Base-by-base conservation (phyloP, 2,113 vertebrate genomes). In the Chelonoidis abingdonii region DNA sequence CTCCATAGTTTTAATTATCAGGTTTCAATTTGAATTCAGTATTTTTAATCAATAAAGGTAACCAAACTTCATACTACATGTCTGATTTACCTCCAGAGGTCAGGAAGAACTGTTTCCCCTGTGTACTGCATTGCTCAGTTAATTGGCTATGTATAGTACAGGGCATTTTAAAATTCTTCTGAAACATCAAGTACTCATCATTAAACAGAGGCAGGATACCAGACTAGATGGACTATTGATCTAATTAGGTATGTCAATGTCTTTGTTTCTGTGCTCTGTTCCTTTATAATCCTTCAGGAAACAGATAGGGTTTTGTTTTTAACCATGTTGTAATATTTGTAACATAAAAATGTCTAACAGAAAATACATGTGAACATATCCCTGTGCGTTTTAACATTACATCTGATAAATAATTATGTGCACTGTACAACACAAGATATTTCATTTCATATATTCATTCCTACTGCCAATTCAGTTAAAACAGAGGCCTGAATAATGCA, bases 401-500 rank as follows among this genome's bases (percentile, higher is more conserved):
- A 91, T 24, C 87, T 91, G 83, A 89, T 83, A 88, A 91, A 94
- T 1, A 81, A 91, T 47, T 82, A 25, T 11, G 57, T 47, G 47
- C 72, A 90, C n/a, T 83, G 72, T 89, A 72, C 17, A 13, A 35
- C 38, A 81, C 29, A 81, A 47, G 31, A n/a, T 25, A 81, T 54
- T 81, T 81, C 21, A 21, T 54, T 22, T 54, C 21, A 54, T 54
- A 44, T 54, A 53, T 81, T 81, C 50, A 35, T 81, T n/a, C 53
- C 50, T 47, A 52, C 82, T 59, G 11, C 80, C 78, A 50, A 88
- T 89, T 90, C 81, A 93, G 89, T 85, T 97, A 97, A 94, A 97
- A 93, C 85, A 94, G 87, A 86, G 76, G 49, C 49, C 86, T 97
- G 86, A 97, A 97, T 98, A 97, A 97, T 97, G 94, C 97, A 98